Conservation (phyloP, 2,113 vertebrate genomes). For the Thalassarche chlororhynchos region DNA sequence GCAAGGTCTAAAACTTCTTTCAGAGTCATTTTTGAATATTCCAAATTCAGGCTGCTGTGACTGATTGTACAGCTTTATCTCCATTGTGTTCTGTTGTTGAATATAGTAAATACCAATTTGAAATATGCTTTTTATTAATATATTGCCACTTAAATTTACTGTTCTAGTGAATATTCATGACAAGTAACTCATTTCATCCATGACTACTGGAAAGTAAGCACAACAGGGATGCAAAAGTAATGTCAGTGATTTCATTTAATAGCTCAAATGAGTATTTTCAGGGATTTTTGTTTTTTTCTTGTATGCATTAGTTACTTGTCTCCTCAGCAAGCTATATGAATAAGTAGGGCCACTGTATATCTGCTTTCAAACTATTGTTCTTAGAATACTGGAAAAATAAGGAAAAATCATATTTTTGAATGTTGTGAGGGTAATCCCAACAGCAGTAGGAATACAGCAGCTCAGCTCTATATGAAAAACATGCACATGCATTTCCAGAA, state of each 20-base stretch:
- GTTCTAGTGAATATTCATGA: background rate
- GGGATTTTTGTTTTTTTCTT: background rate
- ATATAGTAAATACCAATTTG: background rate
- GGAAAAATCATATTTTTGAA: background rate
- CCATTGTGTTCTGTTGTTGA: background rate
- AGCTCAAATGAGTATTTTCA: background rate
- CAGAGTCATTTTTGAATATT: background rate
- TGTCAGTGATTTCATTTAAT: background rate
- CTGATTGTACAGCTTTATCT: background rate
- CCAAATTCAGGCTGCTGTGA: background rate
- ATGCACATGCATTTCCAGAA: background rate
- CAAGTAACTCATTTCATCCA: background rate
- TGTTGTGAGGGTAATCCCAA: background rate
- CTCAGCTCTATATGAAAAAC: background rate
- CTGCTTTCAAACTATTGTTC: background rate
- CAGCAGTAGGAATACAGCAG: background rate
- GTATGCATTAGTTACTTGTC: background rate
- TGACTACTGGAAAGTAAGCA: background rate
- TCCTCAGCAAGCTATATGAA: background rate
- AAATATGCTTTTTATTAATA: background rate
- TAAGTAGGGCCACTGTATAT: background rate
- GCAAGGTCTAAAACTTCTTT: background rate
- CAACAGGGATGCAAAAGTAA: background rate
- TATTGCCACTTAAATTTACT: background rate
- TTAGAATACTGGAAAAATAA: background rate